phyloP scores from a whole-genome alignment of 2,797 vertebrate species.

The Pseudocheirus occidentalis region DNA sequence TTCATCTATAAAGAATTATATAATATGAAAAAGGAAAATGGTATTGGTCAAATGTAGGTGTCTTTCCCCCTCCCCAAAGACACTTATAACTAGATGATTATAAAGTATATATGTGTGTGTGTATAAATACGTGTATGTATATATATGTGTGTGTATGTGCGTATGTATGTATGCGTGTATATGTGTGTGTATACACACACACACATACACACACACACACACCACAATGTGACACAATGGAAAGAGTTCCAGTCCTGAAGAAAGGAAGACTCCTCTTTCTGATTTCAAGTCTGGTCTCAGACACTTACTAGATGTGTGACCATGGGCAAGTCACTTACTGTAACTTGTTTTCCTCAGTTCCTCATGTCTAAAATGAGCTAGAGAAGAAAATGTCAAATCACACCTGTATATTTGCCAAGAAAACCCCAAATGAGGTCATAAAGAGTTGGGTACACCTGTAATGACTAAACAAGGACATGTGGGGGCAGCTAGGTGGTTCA shows the following conservation, averaged over 20 bases:
- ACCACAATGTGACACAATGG: no score
- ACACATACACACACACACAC: no score
- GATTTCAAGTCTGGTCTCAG: not conserved
- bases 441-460: not conserved
- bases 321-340: not conserved
- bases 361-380: not conserved
- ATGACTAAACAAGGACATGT: not conserved
- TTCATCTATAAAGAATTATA: not conserved
- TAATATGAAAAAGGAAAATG: not conserved
- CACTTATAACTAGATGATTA: not conserved
- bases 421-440: not conserved
- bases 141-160: no score
- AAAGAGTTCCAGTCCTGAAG: not conserved
- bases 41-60: not conserved
- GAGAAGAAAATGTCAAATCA: not conserved
- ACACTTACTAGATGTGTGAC: not conserved
- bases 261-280: not conserved
- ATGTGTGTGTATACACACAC: no score
- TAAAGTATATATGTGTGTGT: no score
- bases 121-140: no score
- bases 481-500: no score
- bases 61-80: not conserved
- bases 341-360: not conserved
- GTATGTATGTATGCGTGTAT: no score
- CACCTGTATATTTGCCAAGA: not conserved